Evolutionary conservation across 2,797 vertebrate genomes (phyloP), one percentile per base, ranked within the genome.

Genomic region (Sardinella longiceps): DNA sequence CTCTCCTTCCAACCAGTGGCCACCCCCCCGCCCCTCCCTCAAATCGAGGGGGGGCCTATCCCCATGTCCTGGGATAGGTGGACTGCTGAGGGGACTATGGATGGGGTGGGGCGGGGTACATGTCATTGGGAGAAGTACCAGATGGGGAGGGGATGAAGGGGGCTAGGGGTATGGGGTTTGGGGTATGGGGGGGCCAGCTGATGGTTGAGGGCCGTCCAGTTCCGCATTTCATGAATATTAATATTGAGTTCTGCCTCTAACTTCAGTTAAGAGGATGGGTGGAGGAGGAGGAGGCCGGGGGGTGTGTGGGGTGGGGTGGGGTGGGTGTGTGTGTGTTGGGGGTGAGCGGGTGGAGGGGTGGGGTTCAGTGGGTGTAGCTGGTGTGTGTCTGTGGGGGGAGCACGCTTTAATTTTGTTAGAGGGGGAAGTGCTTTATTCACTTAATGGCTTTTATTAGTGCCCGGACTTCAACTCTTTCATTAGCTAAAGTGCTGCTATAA

Each of bases 161-260:
- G 80, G 46, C 46, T 53, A 20, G 1, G 18, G 60, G 83, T 90
- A 89, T 88, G 90, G 89, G 60, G 83, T 90, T 89, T 88, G 90
- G 89, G 28, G 92, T 91, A 90, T 92, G 92, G 92, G 90, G 83
- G 84, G 85, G 85, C 66, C 90, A 89, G 91, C 91, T 93, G 92
- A 90, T 82, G 85, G 86, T 85, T 77, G 90, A 89, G 91, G 91
- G 91, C 88, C 50, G 28, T 80, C 89, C 82, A 88, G 91, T 92
- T 95, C 95, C 94, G 94, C 95, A 96, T 95, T 96, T 96, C 94
- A 96, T 96, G 96, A 96, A 96, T 96, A 96, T 96, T 96, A 96
- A 96, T 96, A 95, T 92, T 94, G 92, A 93, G 93, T 94, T 94
- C 92, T 93, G 94, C 93, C 92, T 93, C 92, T 93, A 88, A 83